Percentiles rank a stretch among this genome's conserved stretches.
phyloP scores from a whole-genome alignment of 2,113 vertebrate species.

The Lepidothrix coronata region DNA sequence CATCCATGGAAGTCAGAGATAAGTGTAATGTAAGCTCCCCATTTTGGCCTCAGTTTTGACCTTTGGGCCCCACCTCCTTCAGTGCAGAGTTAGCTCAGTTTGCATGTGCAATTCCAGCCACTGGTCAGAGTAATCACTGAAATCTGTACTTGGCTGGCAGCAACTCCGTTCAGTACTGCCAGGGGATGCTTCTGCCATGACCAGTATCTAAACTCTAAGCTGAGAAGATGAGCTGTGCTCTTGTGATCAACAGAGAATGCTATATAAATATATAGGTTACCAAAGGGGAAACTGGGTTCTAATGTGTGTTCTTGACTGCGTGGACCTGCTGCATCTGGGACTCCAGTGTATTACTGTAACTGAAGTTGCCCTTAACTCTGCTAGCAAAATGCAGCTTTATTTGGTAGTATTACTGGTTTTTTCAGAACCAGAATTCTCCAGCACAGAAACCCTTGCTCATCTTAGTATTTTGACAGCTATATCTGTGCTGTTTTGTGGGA shows the following conservation, averaged over 20 bases:
- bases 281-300: not conserved
- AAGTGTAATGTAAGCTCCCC: not conserved
- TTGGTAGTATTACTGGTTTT: not conserved
- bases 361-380: not conserved
- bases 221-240: slow-evolving; percentile 7
- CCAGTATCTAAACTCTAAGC: not conserved
- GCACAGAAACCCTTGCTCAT: not conserved
- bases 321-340: not conserved
- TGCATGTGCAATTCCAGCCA: not conserved
- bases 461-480: not conserved
- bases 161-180: not conserved
- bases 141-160: not conserved
- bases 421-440: not conserved
- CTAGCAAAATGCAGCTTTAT: not conserved
- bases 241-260: not conserved
- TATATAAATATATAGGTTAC: not conserved
- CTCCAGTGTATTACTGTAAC: not conserved
- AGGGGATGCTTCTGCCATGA: slow-evolving; percentile 25
- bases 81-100: not conserved
- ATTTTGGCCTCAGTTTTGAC: not conserved
- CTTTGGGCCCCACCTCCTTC: not conserved
- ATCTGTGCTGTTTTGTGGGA: not conserved
- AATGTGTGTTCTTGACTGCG: not conserved
- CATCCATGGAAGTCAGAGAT: not conserved
- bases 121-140: not conserved